Evolutionary conservation across 2,113 vertebrate genomes (phyloP), one percentile per base, ranked within the genome.

Genomic region (Empidonax alnorum): DNA sequence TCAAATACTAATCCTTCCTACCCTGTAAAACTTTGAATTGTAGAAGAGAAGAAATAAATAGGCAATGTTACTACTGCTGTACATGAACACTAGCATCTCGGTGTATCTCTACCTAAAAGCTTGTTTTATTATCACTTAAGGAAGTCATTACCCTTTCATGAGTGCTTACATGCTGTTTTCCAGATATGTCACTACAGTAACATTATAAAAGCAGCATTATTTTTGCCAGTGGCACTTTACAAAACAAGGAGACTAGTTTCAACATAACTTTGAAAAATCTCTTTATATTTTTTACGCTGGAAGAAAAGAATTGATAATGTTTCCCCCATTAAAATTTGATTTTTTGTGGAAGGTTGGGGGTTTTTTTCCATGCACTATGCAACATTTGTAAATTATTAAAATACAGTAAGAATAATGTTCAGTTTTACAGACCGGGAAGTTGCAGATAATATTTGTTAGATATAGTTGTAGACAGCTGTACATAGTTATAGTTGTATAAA

Each of bases 121-220:
- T 97, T 97, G 97, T 97, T 98, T 98, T 97, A 97, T 97, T 96
- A 97, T 96, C 95, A 98, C 96, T 98, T 97, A 97, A 98, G 95
- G 93, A 98, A 97, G 94, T 97, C 62, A 83, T 98, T 98, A 95
- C 91, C 83, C 85, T 97, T 98, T 98, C 97, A 98, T 97, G 97
- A 97, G 91, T 88, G 90, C 91, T 96, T 97, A 72, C 97, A 97
- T 95, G 96, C 94, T 97, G 97, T 90, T 98, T 98, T 97, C 97
- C 91, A 95, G 97, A 98, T 97, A 97, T 87, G 94, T 94, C 92
- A 93, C 94, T 93, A 92, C 93, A 94, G 93, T 95, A 97, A 90
- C 85, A 96, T 94, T 97, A 96, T 91, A 97, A 97, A 96, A 33
- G 25, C 72, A 88, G 82, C 67, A 93, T 96, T 96, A 93, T 97